Base-by-base conservation (phyloP, 2,888 invertebrate genomes). In the Gibbula magus region DNA sequence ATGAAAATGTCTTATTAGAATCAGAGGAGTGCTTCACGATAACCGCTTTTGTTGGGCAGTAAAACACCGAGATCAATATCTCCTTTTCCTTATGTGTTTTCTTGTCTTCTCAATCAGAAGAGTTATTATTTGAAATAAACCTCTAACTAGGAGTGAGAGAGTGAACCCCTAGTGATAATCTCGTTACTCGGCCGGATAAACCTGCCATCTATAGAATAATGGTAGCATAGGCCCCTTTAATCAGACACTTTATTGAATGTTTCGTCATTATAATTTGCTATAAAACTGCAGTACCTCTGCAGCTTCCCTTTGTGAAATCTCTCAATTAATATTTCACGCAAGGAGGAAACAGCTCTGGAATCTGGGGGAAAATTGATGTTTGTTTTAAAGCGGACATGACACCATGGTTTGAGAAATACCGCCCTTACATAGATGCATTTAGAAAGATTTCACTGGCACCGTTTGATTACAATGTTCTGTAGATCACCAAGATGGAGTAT, bases 191-290 rank as follows among this genome's bases (percentile, higher is more conserved):
- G 29, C 25, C 16, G 29, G 61, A 61, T 61, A 61, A 61, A 61
- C 61, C 29, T 22, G 29, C 61, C 61, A 61, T 25, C 61, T 61
- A 61, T 61, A 7, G 29, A 29, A 61, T 61, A 29, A 25, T 61
- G 29, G 61, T 61, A 61, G 16, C 61, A 25, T 29, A 4, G 61
- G 61, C 29, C 61, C 54, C 29, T 61, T 61, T 61, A 61, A 61
- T 61, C 61, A 61, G 61, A 13, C 29, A n/a, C 29, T 61, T 61
- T 61, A 61, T 61, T 61, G 61, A 61, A 61, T 61, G 61, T 61
- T 61, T 61, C 61, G 10, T 61, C 61, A 61, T 61, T 61, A 61
- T 61, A 25, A 18, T 18, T 29, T 13, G 29, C 10, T 13, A 61
- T 61, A 29, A 61, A 61, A 29, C 25, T 29, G 25, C 61, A 61